phyloP scores from a whole-genome alignment of 2,113 vertebrate species.

The Chelonoidis abingdonii region DNA sequence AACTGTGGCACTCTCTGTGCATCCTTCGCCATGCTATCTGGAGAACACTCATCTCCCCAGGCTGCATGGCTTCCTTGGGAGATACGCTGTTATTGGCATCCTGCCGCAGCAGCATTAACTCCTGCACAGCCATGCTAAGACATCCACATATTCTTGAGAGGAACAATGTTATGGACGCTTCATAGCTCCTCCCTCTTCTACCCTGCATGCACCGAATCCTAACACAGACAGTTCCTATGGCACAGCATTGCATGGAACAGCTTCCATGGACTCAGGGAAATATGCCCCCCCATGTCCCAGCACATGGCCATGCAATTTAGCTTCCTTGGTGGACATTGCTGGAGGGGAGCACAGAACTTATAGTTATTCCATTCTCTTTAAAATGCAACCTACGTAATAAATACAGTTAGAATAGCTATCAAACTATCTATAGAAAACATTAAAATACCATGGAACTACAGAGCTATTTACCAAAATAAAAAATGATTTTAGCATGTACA shows the following conservation, averaged over 20 bases:
- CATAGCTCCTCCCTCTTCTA: neutral
- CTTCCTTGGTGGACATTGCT: neutral
- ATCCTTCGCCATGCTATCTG: neutral
- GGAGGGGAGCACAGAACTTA: neutral
- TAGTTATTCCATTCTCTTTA: neutral
- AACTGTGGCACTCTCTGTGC: neutral
- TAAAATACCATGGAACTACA: neutral
- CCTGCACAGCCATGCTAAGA: neutral
- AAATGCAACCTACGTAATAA: neutral
- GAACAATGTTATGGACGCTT: neutral
- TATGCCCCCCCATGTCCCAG: neutral
- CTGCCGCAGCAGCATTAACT: neutral
- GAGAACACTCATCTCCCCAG: neutral
- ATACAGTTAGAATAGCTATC: neutral
- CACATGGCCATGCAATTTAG: neutral
- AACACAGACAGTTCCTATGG: neutral
- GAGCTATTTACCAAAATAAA: neutral
- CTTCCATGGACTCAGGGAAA: neutral
- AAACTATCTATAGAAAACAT: neutral
- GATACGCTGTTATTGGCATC: neutral
- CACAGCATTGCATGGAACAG: neutral
- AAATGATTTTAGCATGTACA: neutral
- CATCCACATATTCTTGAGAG: neutral
- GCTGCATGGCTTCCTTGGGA: fast-evolving
- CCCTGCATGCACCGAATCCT: neutral